A percentile compares a stretch with the other conserved stretches of the same genome.
Conservation (phyloP, 2,888 invertebrate species). For the Nasonovia ribisnigri region DNA sequence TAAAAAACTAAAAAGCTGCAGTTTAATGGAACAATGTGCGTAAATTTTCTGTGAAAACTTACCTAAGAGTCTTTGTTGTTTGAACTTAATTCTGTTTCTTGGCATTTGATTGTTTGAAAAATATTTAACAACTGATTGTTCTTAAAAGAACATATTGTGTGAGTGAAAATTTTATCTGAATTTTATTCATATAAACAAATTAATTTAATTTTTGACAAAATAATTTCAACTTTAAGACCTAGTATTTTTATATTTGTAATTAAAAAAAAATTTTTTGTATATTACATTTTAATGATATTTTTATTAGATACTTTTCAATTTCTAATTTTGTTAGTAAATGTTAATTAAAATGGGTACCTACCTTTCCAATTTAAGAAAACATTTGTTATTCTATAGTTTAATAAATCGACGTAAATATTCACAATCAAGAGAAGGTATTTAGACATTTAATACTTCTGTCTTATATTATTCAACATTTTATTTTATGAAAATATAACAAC, state of each 20-base stretch:
- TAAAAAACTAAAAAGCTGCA: not conserved
- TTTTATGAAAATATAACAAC: not conserved
- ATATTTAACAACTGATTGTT: conserved; percentile 4
- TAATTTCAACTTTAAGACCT: not conserved
- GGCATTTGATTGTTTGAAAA: conserved; percentile 5
- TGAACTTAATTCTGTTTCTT: not conserved
- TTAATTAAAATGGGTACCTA: not conserved
- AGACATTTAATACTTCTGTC: too few species aligned
- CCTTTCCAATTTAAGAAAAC: not conserved
- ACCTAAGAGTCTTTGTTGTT: not conserved
- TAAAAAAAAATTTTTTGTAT: not conserved
- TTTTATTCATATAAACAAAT: not conserved
- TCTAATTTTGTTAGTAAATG: not conserved
- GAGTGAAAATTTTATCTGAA: not conserved
- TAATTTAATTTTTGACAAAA: not conserved
- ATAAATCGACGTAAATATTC: not conserved
- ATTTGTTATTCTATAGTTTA: not conserved
- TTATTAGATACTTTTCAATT: not conserved
- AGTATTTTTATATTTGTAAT: not conserved
- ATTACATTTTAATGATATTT: not conserved
- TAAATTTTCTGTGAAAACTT: not conserved
- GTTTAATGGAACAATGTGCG: not conserved
- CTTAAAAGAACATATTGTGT: not conserved
- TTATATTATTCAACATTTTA: too few species aligned
- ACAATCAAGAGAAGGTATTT: not conserved